Base-by-base conservation (phyloP, 2,888 invertebrate genomes). In the Deilephila elpenor region DNA sequence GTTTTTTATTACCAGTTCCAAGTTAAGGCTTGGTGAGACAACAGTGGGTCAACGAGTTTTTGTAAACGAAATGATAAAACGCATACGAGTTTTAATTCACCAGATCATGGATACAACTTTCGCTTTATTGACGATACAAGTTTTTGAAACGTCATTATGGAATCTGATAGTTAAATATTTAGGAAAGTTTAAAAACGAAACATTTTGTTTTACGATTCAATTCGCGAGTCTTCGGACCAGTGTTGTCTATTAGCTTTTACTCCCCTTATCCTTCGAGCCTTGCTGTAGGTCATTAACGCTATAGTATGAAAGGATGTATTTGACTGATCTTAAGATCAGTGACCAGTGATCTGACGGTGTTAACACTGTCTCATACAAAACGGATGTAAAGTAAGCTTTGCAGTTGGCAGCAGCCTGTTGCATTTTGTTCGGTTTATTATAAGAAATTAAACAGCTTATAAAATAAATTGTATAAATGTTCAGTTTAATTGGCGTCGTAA, bases 41-140 rank as follows among this genome's bases (percentile, higher is more conserved):
- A 71, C 76, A 84, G 76, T 85, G 82, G 88, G 86, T 85, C 86
- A 83, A 77, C 84, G 71, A 82, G 87, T 88, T 87, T 87, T 87
- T 87, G 80, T 81, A 56, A 59, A 59, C 14, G 61, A 67, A 67
- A 37, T n/a, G 59, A 25, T 25, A 67, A 67, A 20, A 61, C 19
- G 7, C 51, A 51, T 67, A 51, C 59, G 59, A 67, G 56, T 56
- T 29, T 73, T 67, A 56, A 67, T 73, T 73, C 62, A 72, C 56
- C 56, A 59, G 53, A 59, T 64, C 37, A 56, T n/a, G n/a, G 56
- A 61, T 72, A 29, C 34, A 72, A 72, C 72, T 72, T 72, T 72
- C 72, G 51, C 56, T 62, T 32, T 59, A 71, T 37, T 59, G 53
- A 29, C 53, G 32, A 70, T 70, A 6, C 29, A 56, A 70, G 56